Base-by-base conservation (phyloP, 2,113 vertebrate genomes). In the Globicephala melas region DNA sequence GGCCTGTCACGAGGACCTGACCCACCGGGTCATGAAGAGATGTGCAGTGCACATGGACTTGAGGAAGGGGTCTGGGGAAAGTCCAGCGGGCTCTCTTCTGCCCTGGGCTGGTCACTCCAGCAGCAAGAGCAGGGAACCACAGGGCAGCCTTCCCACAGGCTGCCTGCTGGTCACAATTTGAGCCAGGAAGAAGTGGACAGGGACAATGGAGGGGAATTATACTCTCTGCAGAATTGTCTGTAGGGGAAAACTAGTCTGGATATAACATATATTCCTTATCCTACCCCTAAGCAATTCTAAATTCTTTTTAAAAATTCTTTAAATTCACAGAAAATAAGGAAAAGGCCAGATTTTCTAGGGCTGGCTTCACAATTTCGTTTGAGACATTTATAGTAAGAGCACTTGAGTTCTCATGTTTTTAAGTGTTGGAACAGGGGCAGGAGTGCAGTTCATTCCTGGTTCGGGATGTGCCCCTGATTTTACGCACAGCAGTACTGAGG, bases 241-340 rank as follows among this genome's bases (percentile, higher is more conserved):
- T 31, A 41, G 41, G 23, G 4, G 58, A 83, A 92, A 94, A 53
- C 26, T 41, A 80, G 74, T 38, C 38, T 25, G 53, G 36, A 79
- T 31, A 26, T 76, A 55, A 65, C 21, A 6, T 44, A 33, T 26
- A 41, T 41, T 41, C 41, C 21, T 90, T 60, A 26, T 26, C 74
- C 31, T n/a, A 14, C 25, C 21, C 44, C 55, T 47, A 74, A 79
- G 62, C 80, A 84, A 38, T 47, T 84, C 76, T 91, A 33, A 74
- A 60, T 91, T 91, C n/a, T 81, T 91, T 86, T 28, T 1, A 91
- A 50, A 58, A 53, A 36, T 21, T 80, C 50, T 80, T 62, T 31
- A 33, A 60, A 31, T 80, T 88, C 47, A 76, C 10, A 31, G 53
- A 84, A 84, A 74, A 50, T 76, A n/a, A 38, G 38, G 10, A 74